Evolutionary conservation across 1,140 invertebrate genomes (phyloP).

Genomic region (Drosophila simulans): DNA sequence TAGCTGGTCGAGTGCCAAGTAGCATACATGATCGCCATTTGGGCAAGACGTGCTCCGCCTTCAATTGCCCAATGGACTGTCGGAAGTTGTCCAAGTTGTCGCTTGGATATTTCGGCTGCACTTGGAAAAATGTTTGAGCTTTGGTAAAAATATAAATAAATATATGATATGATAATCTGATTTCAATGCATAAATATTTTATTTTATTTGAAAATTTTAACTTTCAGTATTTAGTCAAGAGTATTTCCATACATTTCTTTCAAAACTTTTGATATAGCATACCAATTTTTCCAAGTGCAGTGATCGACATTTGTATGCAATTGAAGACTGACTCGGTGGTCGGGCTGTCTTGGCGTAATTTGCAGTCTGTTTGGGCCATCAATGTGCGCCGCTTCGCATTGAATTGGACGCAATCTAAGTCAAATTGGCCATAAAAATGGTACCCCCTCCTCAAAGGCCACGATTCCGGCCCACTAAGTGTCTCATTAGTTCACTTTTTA

Average conservation of each 20-base stretch:
- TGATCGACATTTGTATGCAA: conserved; percentile 67
- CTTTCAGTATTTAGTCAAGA: no score
- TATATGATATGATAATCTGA: not conserved
- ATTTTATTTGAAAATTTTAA: no score
- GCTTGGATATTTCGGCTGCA: not conserved
- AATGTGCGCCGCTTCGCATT: conserved; percentile 23
- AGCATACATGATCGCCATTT: conserved; percentile 45
- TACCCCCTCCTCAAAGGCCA: conserved; percentile 7
- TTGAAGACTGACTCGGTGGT: conserved; percentile 19
- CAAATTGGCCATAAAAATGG: conserved; percentile 58
- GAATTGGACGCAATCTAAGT: conserved; percentile 43
- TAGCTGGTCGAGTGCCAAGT: conserved; percentile 27
- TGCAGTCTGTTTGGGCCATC: conserved; percentile 48
- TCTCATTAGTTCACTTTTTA: conserved; percentile 67
- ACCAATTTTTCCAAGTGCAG: conserved; percentile 10
- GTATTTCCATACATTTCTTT: no score
- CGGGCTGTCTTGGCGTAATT: conserved; percentile 22
- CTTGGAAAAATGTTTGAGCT: not conserved
- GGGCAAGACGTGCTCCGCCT: conserved; percentile 48
- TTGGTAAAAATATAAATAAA: no score
- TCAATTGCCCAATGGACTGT: conserved; percentile 50
- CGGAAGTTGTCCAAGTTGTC: conserved; percentile 50
- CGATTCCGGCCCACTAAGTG: conserved; percentile 34
- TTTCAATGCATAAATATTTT: no score
- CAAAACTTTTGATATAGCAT: no score